Percentiles rank a stretch among this genome's conserved stretches.
These are phyloP conservation scores for Patella depressa DNA, from an alignment of 2,888 invertebrate species.

Conservation along the genomic window DNA sequence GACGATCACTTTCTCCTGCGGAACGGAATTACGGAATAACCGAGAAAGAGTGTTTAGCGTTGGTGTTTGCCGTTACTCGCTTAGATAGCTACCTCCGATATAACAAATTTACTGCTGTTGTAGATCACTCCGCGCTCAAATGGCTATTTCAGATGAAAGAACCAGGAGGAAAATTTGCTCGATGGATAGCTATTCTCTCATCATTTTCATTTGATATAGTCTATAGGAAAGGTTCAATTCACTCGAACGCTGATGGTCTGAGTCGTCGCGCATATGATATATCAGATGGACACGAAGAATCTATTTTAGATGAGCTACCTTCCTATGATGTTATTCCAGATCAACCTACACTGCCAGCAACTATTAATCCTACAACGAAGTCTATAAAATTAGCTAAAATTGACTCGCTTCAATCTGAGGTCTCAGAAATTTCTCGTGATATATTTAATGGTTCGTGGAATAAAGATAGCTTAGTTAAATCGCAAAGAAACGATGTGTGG, in stretches of 20 bases:
- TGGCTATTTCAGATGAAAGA: slow-evolving; percentile 17
- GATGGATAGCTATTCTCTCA: not conserved
- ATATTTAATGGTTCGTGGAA: not conserved
- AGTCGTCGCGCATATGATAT: not conserved
- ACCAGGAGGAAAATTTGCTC: not conserved
- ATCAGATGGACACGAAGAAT: not conserved
- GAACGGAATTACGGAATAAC: slow-evolving; percentile 17
- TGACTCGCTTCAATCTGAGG: not conserved
- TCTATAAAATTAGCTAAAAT: not conserved
- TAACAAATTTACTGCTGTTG: slow-evolving; percentile 11
- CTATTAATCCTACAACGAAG: not conserved
- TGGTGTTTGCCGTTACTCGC: slow-evolving; percentile 18
- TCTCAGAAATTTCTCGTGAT: not conserved
- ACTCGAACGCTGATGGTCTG: not conserved
- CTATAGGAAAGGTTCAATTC: not conserved
- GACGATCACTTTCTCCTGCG: too few relatives aligned
- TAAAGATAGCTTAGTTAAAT: not conserved
- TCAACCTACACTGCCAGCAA: not conserved
- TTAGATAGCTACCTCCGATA: slow-evolving; percentile 17
- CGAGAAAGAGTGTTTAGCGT: slow-evolving; percentile 25
- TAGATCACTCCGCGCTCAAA: slow-evolving; percentile 21
- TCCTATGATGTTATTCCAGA: not conserved
- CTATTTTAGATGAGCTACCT: not conserved
- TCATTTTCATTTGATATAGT: not conserved
- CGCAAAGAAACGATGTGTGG: not conserved